Conservation (phyloP, 2,113 vertebrate species). For the Colaptes auratus region DNA sequence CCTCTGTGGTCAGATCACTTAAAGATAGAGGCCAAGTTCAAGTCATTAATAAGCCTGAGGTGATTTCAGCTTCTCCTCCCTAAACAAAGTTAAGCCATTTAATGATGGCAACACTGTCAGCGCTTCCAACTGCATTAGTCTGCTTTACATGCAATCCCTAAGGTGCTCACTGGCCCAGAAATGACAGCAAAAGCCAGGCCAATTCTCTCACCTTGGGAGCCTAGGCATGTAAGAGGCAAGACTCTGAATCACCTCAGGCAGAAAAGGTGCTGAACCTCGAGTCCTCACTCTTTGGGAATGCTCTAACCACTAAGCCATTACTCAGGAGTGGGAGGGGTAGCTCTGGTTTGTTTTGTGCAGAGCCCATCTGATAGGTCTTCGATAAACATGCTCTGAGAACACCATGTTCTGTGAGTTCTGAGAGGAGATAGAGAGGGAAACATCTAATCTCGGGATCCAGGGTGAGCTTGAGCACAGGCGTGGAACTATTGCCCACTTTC, state of each 20-base stretch:
- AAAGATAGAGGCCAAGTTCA: background rate
- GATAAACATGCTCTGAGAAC: conserved; percentile 50
- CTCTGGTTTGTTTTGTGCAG: conserved; percentile 45
- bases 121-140: background rate
- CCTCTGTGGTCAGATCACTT: background rate
- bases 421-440: background rate
- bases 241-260: conserved; percentile 31
- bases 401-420: conserved; percentile 1
- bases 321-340: conserved; percentile 41
- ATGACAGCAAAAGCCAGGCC: background rate
- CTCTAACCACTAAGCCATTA: conserved; percentile 41
- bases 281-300: conserved; percentile 18
- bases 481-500: background rate
- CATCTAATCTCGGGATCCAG: conserved; percentile 10
- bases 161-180: background rate
- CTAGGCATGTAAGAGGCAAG: background rate
- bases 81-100: conserved; percentile 1
- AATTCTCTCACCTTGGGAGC: background rate
- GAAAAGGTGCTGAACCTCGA: conserved; percentile 20
- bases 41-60: background rate
- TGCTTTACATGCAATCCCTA: background rate
- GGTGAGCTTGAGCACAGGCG: background rate
- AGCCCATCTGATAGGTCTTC: conserved; percentile 67
- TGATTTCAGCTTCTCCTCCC: background rate
- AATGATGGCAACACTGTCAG: background rate